Evolutionary conservation across 2,888 invertebrate genomes (phyloP), one percentile per base, ranked within the genome.

Genomic region (Aproaerema taeniolella): DNA sequence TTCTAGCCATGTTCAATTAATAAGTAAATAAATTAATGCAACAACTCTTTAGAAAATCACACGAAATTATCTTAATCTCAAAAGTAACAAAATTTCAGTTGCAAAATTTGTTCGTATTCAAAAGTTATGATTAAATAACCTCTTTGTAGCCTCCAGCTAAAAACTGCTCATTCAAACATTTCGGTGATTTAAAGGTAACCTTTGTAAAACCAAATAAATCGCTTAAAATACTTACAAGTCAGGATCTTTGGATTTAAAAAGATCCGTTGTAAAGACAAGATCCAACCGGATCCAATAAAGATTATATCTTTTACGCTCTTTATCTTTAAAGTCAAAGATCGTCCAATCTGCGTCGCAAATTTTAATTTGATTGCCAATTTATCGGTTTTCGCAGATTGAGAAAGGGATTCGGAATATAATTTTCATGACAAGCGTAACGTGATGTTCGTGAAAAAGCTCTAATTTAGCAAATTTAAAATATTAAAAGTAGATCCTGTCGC

Each of bases 241-340:
- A 9, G 12, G 30, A 13, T 25, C 34, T 8, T 4, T 4, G 7
- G 20, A 20, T 20, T 20, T 20, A 4, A 20, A 7, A 4, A 34
- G 25, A 13, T 9, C 25, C 15, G 25, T 30, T 38, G 30, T 12
- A 15, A n/a, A n/a, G 13, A 9, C 17, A 33, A 24, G n/a, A n/a
- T n/a, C n/a, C n/a, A n/a, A n/a, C n/a, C n/a, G 20, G 33, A 33
- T 24, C 17, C 20, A 17, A 17, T 28, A 30, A 30, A 30, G 37
- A 37, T 30, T 30, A 37, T 9, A 37, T 37, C 25, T 34, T 25
- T 34, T 34, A 24, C 34, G 24, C 3, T 26, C 26, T 26, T 26
- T 26, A n/a, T 20, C 26, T 26, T 26, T 26, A 26, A 6, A 3
- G 7, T 4, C 10, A 26, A n/a, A 26, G 5, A n/a, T n/a, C n/a